Base-by-base conservation (phyloP, 2,113 vertebrate genomes). In the Ciconia boyciana region DNA sequence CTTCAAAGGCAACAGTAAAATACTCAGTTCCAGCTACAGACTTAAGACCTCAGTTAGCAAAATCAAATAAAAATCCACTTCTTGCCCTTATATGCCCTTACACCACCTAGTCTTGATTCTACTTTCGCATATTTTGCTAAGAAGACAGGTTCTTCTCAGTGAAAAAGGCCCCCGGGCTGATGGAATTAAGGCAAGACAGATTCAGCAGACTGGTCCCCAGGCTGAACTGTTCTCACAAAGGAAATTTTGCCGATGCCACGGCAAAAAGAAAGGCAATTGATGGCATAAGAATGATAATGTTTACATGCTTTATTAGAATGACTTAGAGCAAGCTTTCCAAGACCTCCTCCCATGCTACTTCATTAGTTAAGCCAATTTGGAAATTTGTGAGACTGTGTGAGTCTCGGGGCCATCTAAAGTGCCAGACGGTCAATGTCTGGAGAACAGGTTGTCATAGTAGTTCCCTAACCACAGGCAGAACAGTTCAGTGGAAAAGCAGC, bases 401-500 rank as follows among this genome's bases (percentile, higher is more conserved):
- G 51, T 55, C 89, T 65, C 55, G 43, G 24, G 76, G 91, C 89
- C 66, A 92, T 77, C 57, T 83, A 16, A 89, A 62, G 62, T 49
- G 44, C 85, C 94, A 94, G 91, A 93, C 11, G 41, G 89, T 34
- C 25, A 5, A 69, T 72, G 81, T 91, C 88, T 89, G 86, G 48
- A 80, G 93, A 91, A 39, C 88, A 96, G 79, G 71, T 82, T 94
- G 96, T 54, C n/a, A 57, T 41, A 39, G 26, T 77, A 81, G 32
- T 43, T 71, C 49, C 71, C 39, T 78, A 87, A 70, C 69, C 81
- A 13, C 4, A 68, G 87, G 81, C 93, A 85, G 86, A 94, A 43
- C 13, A 28, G 36, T 60, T 93, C 69, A 72, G 75, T 34, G 65
- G 39, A 89, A 94, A 78, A 95, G n/a, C 94, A 96, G 95, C 86